Conservation (phyloP, 30 jellyfish, hydroid and myxozoan genomes). For the Calvadosia cruxmelitensis region DNA sequence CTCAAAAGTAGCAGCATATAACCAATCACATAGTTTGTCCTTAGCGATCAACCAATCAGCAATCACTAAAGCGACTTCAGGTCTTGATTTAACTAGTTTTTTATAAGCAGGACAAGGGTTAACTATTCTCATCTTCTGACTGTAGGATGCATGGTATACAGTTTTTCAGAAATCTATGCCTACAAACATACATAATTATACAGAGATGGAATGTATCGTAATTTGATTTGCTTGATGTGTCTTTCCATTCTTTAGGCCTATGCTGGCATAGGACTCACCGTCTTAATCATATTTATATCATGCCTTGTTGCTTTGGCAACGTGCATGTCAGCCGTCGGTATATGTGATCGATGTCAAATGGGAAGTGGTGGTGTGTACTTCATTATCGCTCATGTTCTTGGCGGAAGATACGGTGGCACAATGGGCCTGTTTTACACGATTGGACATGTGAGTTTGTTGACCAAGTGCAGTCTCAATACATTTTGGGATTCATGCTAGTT, state of each 20-base stretch:
- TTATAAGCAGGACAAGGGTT: no score
- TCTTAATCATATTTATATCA: conserved; percentile 47
- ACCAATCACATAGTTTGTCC: no score
- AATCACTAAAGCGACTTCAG: no score
- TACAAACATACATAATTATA: no score
- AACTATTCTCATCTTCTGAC: not conserved
- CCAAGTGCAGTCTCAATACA: no score
- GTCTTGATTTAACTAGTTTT: no score
- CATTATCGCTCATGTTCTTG: conserved; percentile 83
- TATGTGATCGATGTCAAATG: conserved; percentile 63
- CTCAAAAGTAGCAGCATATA: no score
- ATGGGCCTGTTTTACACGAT: conserved; percentile 69
- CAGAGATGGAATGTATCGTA: not conserved
- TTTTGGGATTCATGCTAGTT: no score
- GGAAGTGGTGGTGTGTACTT: conserved; percentile 84
- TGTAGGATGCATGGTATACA: not conserved
- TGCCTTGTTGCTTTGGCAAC: conserved; percentile 81
- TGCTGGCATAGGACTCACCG: conserved; percentile 93
- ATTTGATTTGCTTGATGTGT: not conserved
- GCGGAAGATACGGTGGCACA: conserved; percentile 91
- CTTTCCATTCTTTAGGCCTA: conserved; percentile 41
- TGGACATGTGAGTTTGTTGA: conserved; percentile 91
- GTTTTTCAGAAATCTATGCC: no score
- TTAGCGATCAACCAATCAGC: no score
- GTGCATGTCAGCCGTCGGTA: conserved; percentile 93